Base-by-base conservation (phyloP, 1,140 invertebrate species). In the Heliconius nattereri region DNA sequence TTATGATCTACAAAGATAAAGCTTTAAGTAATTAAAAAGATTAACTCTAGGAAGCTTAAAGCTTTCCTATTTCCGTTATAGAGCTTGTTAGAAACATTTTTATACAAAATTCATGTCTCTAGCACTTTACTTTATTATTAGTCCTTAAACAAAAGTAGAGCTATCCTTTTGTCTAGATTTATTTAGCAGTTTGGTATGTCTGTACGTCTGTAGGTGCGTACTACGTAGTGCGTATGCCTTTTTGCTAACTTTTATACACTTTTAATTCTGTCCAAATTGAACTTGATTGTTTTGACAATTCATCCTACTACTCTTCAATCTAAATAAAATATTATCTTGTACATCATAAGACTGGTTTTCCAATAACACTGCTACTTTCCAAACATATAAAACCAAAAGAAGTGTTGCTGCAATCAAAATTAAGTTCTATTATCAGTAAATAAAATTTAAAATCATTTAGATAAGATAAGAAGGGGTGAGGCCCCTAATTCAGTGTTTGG, bases 401-500 rank as follows among this genome's bases (percentile, higher is more conserved):
- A 66, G 5, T 23, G 23, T 66, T 26, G 8, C 11, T 66, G 13
- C 11, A 26, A 11, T 66, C 9, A 66, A 66, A 66, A 26, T 66
- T 13, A 29, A 66, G 60, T 26, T 13, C 11, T 66, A 66, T 66
- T 66, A 26, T 26, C 3, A 29, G 23, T 13, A 23, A 75, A 81
- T 32, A n/a, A 78, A 83, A 83, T 74, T 81, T 54, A 80, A 83
- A 81, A 78, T 73, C 5, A 0, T 11, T 13, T 32, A 35, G 9
- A 23, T 5, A 0, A 32, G 40, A 60, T 32, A 26, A 66, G 71
- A 83, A 87, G 82, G 88, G 88, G 88, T 86, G 83, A 77, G 78
- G 79, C 85, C 87, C 87, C 84, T 85, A 86, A 84, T 86, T 75
- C 79, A 76, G 78, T 84, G 60, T 66, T 85, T 86, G 81, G 82